phyloP scores from a whole-genome alignment of 2,113 vertebrate genomes.

The Brevimyrus niger region DNA sequence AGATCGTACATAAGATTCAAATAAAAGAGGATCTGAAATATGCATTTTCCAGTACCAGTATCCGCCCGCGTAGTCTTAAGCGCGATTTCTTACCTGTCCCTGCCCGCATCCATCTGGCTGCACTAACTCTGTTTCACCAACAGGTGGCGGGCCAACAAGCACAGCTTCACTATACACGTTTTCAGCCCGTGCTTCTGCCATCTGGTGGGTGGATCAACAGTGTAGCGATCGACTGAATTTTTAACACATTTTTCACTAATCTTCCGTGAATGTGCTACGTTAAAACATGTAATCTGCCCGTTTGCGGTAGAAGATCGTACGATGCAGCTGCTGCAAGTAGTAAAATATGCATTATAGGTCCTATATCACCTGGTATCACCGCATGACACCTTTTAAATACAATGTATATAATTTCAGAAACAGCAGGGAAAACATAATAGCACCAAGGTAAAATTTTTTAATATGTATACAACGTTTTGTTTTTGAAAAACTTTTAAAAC shows the following conservation, averaged over 20 bases:
- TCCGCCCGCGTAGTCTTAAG: not conserved
- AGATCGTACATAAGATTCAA: not conserved
- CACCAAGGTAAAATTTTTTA: not conserved
- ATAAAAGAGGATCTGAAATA: not conserved
- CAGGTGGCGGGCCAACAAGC: conserved; percentile 19
- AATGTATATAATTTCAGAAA: not conserved
- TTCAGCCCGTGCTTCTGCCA: conserved; percentile 50
- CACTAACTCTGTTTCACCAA: conserved; percentile 36
- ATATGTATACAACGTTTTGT: not conserved
- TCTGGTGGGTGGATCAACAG: conserved; percentile 43
- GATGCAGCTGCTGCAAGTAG: not conserved
- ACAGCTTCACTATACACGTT: conserved; percentile 30
- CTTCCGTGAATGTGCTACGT: not conserved
- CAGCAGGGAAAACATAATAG: not conserved
- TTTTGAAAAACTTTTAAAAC: not conserved
- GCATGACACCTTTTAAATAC: not conserved
- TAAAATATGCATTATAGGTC: not conserved
- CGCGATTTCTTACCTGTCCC: conserved; percentile 44
- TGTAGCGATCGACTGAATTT: not conserved
- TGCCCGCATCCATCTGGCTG: conserved; percentile 45
- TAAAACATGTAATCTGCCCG: not conserved
- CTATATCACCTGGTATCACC: not conserved
- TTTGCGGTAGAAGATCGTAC: not conserved
- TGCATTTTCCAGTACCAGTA: not conserved
- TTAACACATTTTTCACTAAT: not conserved